These are phyloP conservation scores for Hydropotes inermis DNA, from an alignment of 2,113 vertebrate genomes.

Conservation along the genomic window DNA sequence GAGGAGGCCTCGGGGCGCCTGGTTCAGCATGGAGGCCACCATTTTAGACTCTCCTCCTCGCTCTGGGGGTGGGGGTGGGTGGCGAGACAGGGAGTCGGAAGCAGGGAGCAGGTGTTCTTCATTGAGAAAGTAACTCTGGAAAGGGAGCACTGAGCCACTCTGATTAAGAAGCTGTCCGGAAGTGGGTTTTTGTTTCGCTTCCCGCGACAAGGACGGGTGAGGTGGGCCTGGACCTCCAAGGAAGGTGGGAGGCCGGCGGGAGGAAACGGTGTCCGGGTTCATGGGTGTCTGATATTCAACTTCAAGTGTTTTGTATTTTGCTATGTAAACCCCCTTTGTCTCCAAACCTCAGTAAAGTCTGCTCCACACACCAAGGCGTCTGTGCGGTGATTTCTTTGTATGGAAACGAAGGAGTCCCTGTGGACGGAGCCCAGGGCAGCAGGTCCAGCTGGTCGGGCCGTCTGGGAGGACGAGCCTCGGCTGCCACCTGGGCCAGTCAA, in stretches of 20 bases:
- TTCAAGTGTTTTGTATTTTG: slow-evolving; percentile 59
- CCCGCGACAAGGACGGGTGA: neutral
- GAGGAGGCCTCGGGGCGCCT: neutral
- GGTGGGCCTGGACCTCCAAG: rapidly evolving
- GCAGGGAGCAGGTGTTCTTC: no score
- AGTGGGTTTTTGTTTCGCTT: neutral
- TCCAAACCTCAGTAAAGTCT: slow-evolving; percentile 63
- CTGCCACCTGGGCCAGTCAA: rapidly evolving
- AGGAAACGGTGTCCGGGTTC: neutral
- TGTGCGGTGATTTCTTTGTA: neutral
- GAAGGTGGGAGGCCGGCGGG: neutral
- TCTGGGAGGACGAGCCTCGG: neutral
- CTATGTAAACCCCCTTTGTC: slow-evolving; percentile 38
- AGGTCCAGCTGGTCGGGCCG: neutral
- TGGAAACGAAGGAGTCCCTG: neutral
- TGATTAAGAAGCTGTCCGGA: neutral
- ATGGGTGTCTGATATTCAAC: neutral
- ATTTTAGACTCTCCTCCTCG: no score
- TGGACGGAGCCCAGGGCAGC: rapidly evolving
- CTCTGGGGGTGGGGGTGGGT: neutral
- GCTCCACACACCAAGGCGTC: neutral
- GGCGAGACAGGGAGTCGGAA: neutral
- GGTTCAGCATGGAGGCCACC: rapidly evolving
- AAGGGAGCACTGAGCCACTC: neutral
- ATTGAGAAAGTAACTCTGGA: neutral